Evolutionary conservation across 2,888 invertebrate species (phyloP), one percentile per base, ranked within the genome.

Genomic region (Drosophila paramelanica): DNA sequence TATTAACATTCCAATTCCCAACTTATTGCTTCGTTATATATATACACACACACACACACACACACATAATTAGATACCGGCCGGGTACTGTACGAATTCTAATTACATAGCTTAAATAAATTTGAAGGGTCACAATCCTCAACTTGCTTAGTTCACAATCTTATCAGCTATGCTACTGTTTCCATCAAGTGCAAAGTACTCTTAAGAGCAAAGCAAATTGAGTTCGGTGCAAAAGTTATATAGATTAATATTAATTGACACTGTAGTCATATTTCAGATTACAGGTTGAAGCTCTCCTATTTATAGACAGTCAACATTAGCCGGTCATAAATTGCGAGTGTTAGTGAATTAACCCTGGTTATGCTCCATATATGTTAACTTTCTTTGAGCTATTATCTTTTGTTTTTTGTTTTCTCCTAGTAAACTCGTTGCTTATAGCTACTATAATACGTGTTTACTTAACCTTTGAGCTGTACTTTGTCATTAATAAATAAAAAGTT

Each of bases 131-230:
- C 51, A 50, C 69, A 77, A 75, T 64, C 72, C 60, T 3, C n/a
- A 59, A 60, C 23, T 52, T 59, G 67, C 62, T 59, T 66, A 61
- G 43, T 59, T 33, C 38, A 25, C 67, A 67, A 88, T 88, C 83
- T 88, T 77, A 83, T 83, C 83, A 77, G 60, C 58, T 60, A 58
- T 69, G 43, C 67, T 69, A 59, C 51, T 69, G 58, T 73, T 51
- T 57, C 38, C 45, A 27, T 39, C 27, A 20, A 49, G 82, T 69
- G 55, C 88, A 82, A 83, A 85, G 82, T 77, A 67, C 79, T 51
- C 14, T 58, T 23, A 42, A 68, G 67, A 62, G 53, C 53, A 45
- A 43, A 64, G 20, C 62, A 25, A 70, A 74, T 67, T 47, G 27
- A 58, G 55, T 61, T 31, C n/a, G 38, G 38, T 57, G 23, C 58